Conservation (phyloP, 2,113 vertebrate species). For the Platycercus adscitus region DNA sequence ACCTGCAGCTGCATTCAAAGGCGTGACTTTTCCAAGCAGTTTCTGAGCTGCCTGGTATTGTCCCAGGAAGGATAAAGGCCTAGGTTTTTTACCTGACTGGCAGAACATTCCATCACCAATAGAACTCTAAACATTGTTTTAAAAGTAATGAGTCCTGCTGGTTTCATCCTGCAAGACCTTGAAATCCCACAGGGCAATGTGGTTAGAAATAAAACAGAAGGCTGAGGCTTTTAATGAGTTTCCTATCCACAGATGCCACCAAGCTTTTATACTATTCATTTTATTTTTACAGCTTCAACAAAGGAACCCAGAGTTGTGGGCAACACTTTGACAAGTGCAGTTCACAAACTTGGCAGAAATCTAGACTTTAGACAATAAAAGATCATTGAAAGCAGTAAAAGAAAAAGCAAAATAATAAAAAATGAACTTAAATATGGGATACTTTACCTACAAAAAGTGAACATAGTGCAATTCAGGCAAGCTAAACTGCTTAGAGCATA, state of each 20-base stretch:
- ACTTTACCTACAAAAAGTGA: constrained; percentile 78
- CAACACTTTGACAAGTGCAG: constrained; percentile 84
- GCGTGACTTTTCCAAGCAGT: constrained; percentile 81
- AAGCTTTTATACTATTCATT: constrained; percentile 88
- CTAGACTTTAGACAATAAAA: constrained; percentile 79
- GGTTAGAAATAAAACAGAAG: constrained; percentile 87
- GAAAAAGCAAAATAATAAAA: constrained; percentile 77
- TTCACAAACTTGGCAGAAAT: constrained; percentile 82
- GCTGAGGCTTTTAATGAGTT: constrained; percentile 85
- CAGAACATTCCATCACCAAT: constrained; percentile 86
- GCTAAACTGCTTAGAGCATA: not conserved
- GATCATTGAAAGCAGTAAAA: constrained; percentile 75
- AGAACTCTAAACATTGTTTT: constrained; percentile 84
- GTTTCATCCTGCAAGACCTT: constrained; percentile 84
- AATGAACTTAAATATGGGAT: constrained; percentile 77
- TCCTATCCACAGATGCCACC: constrained; percentile 89
- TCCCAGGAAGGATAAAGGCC: constrained; percentile 79
- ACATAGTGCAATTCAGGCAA: constrained; percentile 67
- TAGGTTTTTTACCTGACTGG: constrained; percentile 88
- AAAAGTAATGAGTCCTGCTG: constrained; percentile 88
- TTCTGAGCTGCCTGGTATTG: constrained; percentile 81
- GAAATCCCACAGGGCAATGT: constrained; percentile 85
- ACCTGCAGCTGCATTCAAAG: constrained; percentile 88
- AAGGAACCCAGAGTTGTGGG: constrained; percentile 84
- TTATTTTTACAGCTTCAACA: constrained; percentile 84